Evolutionary conservation across 2,113 vertebrate species (phyloP), one percentile per base, ranked within the genome.

Genomic region (Natator depressus): DNA sequence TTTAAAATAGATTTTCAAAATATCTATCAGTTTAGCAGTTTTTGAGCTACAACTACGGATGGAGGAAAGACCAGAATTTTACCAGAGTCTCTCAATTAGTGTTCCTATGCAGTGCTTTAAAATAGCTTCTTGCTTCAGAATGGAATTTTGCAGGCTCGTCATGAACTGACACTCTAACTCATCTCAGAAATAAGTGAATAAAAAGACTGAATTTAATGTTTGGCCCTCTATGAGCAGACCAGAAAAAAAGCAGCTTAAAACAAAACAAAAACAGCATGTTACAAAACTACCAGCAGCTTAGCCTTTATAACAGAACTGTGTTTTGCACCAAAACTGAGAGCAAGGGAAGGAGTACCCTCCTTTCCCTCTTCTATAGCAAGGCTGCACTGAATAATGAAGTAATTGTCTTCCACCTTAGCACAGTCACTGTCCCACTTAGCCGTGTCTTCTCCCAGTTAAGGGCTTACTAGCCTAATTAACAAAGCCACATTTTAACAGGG

Each of bases 381-480:
- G 0, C 5, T 14, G 2, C 6, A 1, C 4, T 4, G 10, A 8
- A 4, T 8, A 31, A 4, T 12, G 0, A 20, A 42, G 1, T 2
- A 13, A 0, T 6, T 42, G 0, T 3, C 46, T 27, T 69, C 83
- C 31, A 51, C 12, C 13, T 69, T 11, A 1, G 3, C 22, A 35
- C 47, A 16, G 38, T 6, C 78, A 14, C 8, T 50, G 24, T 46
- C 17, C 4, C 0, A 0, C 0, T 10, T 35, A 17, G 10, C 10
- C 5, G 1, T n/a, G 24, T 20, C 51, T n/a, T 29, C 47, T 47
- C 38, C 49, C 55, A 78, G 80, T 89, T 83, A 72, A 78, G 29
- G 50, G 4, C 4, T 53, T 80, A 12, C 42, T 90, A 22, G 27
- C 50, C 31, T 69, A 93, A 97, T 95, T 92, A 88, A 88, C 78